Percentiles rank a stretch among this genome's conserved stretches.
Evolutionary conservation across 2,888 invertebrate species (phyloP).

Genomic region (Hemistola chrysoprasaria): DNA sequence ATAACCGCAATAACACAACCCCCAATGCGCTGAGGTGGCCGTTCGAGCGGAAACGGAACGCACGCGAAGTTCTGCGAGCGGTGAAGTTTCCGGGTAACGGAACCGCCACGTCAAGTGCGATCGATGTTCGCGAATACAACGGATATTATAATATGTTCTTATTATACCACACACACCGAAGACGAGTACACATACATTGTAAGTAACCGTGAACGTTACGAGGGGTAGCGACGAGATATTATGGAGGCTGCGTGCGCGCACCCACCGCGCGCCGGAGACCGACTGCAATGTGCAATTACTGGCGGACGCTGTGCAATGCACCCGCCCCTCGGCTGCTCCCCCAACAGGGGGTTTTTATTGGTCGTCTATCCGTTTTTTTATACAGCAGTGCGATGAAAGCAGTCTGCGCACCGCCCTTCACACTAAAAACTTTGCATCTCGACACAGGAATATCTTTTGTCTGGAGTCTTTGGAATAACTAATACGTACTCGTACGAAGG

Average conservation of each 20-base stretch:
- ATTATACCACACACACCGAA: constrained; percentile 36
- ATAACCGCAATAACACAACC: constrained; percentile 38
- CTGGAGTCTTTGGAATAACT: constrained; percentile 32
- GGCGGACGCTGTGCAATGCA: constrained; percentile 54
- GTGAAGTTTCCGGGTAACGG: constrained; percentile 58
- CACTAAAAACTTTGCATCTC: constrained; percentile 68
- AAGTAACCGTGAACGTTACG: constrained; percentile 37
- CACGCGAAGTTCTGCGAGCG: constrained; percentile 54
- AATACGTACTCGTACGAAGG: too few relatives aligned
- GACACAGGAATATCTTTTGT: constrained; percentile 70
- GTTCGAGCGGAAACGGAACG: constrained; percentile 51
- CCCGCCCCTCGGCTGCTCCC: constrained; percentile 76
- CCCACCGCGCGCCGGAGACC: constrained; percentile 67
- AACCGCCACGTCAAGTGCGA: constrained; percentile 39
- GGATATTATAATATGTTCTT: too few relatives aligned
- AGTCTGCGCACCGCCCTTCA: constrained; percentile 69
- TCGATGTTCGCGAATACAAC: constrained; percentile 45
- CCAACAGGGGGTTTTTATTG: constrained; percentile 78
- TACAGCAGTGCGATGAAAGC: constrained; percentile 68
- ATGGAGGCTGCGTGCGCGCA: constrained; percentile 76
- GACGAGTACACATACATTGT: constrained; percentile 49
- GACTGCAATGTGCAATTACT: constrained; percentile 72
- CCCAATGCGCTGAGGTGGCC: constrained; percentile 38
- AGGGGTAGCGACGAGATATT: constrained; percentile 31
- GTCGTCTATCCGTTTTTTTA: constrained; percentile 77